Base-by-base conservation (phyloP, 2,888 invertebrate genomes). In the Fabriciana adippe region DNA sequence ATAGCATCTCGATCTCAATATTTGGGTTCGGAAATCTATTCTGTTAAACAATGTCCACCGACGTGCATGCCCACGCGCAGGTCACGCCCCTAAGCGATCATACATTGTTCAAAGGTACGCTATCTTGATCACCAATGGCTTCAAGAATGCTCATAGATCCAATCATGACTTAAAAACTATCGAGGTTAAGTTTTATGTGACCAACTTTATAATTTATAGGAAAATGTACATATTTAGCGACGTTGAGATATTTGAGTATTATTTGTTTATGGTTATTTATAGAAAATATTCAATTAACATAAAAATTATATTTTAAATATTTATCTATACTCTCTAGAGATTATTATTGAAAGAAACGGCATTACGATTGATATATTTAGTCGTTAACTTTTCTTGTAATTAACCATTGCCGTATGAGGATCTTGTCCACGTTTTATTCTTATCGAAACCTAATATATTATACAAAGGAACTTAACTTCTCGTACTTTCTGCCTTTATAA, bases 41-140 rank as follows among this genome's bases (percentile, higher is more conserved):
- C 83, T 83, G 80, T 83, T 81, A 80, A 84, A 89, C 89, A 87
- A 87, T 91, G 91, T 90, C 89, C 89, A 89, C 89, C 87, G 87
- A 87, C 85, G 87, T 86, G 74, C 77, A 64, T 78, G 83, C 91
- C 89, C 86, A 90, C 90, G 86, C 88, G 82, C 78, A 76, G 78
- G 84, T 78, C 82, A 87, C 90, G 89, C 91, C 90, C 86, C 81
- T 81, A 70, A 79, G 76, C 79, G 67, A 72, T 74, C 70, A 71
- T 82, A 81, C 84, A 83, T 85, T 86, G 84, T 84, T 74, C 74
- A 73, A 74, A 73, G 74, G 71, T 68, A 72, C 79, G 79, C 80
- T 85, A 87, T 87, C 86, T 73, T 81, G 81, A 81, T 80, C 82
- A 81, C 82, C 82, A 77, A 81, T 78, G 78, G 74, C 76, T 77